A percentile compares a stretch with the other conserved stretches of the same genome.
Evolutionary conservation across 2,888 invertebrate species (phyloP).

Genomic region (Sclerodermus sp.): DNA sequence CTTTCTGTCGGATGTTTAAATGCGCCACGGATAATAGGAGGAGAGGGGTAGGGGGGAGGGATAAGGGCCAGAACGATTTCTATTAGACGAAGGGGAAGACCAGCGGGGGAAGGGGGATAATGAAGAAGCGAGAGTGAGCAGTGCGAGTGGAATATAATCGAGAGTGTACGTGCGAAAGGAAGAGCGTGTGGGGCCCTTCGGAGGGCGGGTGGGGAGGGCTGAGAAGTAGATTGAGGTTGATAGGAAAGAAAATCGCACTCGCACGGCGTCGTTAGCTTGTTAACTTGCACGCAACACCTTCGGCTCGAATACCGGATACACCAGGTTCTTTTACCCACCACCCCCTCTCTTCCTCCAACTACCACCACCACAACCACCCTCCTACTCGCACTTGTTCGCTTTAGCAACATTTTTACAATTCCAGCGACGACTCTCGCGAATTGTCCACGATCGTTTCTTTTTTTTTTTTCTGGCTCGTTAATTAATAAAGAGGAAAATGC

Average conservation of each 20-base stretch:
- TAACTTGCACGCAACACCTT: constrained; percentile 58
- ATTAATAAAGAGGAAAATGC: too few relatives aligned
- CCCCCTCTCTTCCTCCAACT: constrained; percentile 19
- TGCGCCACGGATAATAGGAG: too few relatives aligned
- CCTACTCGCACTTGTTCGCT: too few relatives aligned
- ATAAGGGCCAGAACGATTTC: too few relatives aligned
- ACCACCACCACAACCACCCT: too few relatives aligned
- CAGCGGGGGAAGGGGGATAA: neutral
- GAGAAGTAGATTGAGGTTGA: constrained; percentile 56
- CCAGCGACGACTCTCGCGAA: too few relatives aligned
- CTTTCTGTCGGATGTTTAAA: too few relatives aligned
- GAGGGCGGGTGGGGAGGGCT: constrained; percentile 24
- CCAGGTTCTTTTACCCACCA: constrained; percentile 38
- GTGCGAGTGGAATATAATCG: constrained; percentile 4
- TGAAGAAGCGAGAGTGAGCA: neutral
- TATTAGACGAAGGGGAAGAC: too few relatives aligned
- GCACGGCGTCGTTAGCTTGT: constrained; percentile 58
- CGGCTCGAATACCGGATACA: constrained; percentile 55
- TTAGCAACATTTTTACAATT: too few relatives aligned
- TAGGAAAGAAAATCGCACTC: constrained; percentile 58
- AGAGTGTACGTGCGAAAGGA: constrained; percentile 8
- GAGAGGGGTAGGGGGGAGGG: too few relatives aligned
- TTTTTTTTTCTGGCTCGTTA: too few relatives aligned
- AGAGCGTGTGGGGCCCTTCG: constrained; percentile 1
- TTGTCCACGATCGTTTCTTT: too few relatives aligned